Evolutionary conservation across 2,888 invertebrate genomes (phyloP).

Genomic region (Ernsta delagoae): DNA sequence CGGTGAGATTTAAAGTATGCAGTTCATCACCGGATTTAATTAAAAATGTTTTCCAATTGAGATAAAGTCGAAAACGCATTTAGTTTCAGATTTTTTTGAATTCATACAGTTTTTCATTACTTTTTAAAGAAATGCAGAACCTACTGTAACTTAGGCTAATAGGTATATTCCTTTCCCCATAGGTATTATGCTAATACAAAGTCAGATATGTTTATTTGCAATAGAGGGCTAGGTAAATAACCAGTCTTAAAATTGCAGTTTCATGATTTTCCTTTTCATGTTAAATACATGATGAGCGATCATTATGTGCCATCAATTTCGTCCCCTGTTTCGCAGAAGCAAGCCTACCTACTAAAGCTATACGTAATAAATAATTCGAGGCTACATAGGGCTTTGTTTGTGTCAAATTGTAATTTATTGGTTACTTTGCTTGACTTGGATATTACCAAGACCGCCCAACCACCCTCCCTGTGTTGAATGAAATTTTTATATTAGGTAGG

Average conservation of each 20-base stretch:
- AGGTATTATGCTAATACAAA: no score
- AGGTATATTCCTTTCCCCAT: no score
- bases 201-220: no score
- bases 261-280: constrained; percentile 5
- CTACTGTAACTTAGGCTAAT: no score
- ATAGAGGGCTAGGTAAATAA: no score
- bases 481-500: constrained; percentile 75
- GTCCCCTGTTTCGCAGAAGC: constrained; percentile 20
- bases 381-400: constrained; percentile 78
- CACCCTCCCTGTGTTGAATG: constrained; percentile 62
- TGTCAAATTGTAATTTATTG: constrained; percentile 84
- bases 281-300: constrained; percentile 20
- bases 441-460: constrained; percentile 70
- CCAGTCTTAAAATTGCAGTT: neutral
- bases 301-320: constrained; percentile 26
- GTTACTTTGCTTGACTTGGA: constrained; percentile 77
- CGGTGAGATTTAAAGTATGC: constrained; percentile 28
- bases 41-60: constrained; percentile 32
- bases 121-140: no score
- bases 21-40: constrained; percentile 32
- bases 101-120: neutral
- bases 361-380: constrained; percentile 74
- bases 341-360: constrained; percentile 27
- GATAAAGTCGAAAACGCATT: constrained; percentile 19
- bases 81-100: constrained; percentile 15